phyloP scores from a whole-genome alignment of 2,113 vertebrate species.

The Holacanthus passer region DNA sequence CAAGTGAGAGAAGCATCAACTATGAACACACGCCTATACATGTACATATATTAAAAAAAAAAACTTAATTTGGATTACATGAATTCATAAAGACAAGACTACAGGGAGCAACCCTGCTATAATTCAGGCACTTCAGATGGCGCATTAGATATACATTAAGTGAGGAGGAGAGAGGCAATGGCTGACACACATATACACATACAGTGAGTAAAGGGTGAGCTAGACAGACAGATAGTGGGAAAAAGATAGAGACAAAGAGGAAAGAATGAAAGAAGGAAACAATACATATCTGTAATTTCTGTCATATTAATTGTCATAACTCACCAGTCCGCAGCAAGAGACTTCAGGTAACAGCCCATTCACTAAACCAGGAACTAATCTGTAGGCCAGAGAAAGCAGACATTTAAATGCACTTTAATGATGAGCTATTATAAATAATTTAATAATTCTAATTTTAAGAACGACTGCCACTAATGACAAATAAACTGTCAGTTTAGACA shows the following conservation, averaged over 20 bases:
- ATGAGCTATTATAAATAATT: not conserved
- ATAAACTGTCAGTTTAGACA: not conserved
- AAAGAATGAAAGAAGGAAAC: not conserved
- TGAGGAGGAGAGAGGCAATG: not conserved
- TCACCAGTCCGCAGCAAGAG: slow-evolving; percentile 54
- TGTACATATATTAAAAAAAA: not conserved
- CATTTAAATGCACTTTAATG: slow-evolving; percentile 27
- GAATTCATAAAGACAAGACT: not conserved
- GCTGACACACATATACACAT: not conserved
- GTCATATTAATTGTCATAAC: slow-evolving; percentile 31
- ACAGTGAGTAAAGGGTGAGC: not conserved
- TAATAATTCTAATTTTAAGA: not conserved
- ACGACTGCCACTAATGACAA: not conserved
- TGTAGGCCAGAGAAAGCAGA: slow-evolving; percentile 53
- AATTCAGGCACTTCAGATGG: not conserved
- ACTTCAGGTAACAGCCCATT: slow-evolving; percentile 27
- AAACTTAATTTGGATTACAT: not conserved
- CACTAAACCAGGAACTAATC: slow-evolving; percentile 29
- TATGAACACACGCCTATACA: not conserved
- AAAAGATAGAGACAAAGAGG: not conserved
- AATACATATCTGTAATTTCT: not conserved
- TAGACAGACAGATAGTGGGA: not conserved
- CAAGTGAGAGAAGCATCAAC: not conserved
- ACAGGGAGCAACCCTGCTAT: not conserved
- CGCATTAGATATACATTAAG: not conserved